Percentiles rank a stretch among this genome's conserved stretches.
phyloP scores from a whole-genome alignment of 2,888 invertebrate species.

The Ennomos fuscantarius region DNA sequence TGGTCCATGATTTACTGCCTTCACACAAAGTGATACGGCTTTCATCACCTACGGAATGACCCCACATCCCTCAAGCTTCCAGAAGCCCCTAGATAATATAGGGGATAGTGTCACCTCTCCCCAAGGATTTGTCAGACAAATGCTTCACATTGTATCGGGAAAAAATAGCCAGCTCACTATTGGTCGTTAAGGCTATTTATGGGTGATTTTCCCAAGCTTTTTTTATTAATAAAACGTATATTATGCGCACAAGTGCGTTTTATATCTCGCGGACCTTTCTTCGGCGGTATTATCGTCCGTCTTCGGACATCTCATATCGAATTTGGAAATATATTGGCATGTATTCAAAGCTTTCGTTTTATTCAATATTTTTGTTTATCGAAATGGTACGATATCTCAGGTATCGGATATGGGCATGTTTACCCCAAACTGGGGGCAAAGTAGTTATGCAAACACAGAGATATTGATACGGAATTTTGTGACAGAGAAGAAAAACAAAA shows the following conservation, averaged over 20 bases:
- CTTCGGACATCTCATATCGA: constrained; percentile 81
- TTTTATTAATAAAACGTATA: constrained; percentile 85
- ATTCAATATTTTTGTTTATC: constrained; percentile 49
- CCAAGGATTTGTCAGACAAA: constrained; percentile 85
- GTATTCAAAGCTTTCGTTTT: constrained; percentile 49
- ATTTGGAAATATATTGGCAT: constrained; percentile 58
- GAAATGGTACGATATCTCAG: constrained; percentile 47
- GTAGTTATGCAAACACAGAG: constrained; percentile 79
- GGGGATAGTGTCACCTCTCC: constrained; percentile 75
- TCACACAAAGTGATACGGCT: constrained; percentile 73
- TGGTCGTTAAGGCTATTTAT: constrained; percentile 83
- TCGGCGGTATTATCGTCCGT: constrained; percentile 79
- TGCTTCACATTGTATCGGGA: constrained; percentile 77
- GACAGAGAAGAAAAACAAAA: constrained; percentile 77
- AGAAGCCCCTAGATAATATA: constrained; percentile 71
- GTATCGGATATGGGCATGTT: constrained; percentile 65
- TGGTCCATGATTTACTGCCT: constrained; percentile 79
- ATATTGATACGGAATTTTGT: constrained; percentile 76
- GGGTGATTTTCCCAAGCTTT: constrained; percentile 79
- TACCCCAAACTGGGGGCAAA: constrained; percentile 62
- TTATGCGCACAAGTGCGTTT: constrained; percentile 85
- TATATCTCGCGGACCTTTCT: constrained; percentile 74
- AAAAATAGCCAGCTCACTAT: constrained; percentile 80
- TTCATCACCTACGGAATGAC: constrained; percentile 83
- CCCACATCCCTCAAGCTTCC: constrained; percentile 78